These are phyloP conservation scores for Vespertilio murinus DNA, from an alignment of 2,797 vertebrate species.

Conservation along the genomic window DNA sequence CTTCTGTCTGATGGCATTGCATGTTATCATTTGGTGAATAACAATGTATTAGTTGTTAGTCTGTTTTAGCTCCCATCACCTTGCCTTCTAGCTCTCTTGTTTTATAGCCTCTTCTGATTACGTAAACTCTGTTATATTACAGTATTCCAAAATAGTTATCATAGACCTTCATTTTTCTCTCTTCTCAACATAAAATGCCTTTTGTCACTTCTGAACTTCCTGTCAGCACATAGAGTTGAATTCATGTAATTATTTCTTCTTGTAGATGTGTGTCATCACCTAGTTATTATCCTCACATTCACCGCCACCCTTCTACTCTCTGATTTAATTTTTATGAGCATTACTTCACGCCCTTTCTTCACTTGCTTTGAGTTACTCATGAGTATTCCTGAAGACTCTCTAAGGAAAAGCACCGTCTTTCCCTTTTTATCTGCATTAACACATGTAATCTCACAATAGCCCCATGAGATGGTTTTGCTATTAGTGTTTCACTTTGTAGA, in stretches of 20 bases:
- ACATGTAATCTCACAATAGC: not conserved
- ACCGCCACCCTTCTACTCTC: not conserved
- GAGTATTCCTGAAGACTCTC: not conserved
- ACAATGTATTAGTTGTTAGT: not conserved
- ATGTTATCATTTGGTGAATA: not conserved
- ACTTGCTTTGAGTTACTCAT: not conserved
- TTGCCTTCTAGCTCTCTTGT: not conserved
- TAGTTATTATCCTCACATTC: not conserved
- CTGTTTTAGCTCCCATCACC: not conserved
- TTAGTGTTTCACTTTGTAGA: not conserved
- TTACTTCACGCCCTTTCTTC: not conserved
- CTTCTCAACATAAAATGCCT: not conserved
- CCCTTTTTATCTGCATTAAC: not conserved
- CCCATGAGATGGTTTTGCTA: not conserved
- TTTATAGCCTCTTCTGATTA: not conserved
- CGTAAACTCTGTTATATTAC: not conserved
- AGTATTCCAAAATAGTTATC: not conserved
- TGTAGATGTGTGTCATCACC: not conserved
- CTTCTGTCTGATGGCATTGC: not conserved
- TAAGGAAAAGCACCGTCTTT: not conserved
- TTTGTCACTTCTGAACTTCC: not conserved
- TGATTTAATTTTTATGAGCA: not conserved
- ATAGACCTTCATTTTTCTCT: not conserved
- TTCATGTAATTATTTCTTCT: not conserved
- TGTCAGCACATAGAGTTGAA: not conserved